Conservation (phyloP, 2,113 vertebrate genomes). For the Colistium nudipinnis region DNA sequence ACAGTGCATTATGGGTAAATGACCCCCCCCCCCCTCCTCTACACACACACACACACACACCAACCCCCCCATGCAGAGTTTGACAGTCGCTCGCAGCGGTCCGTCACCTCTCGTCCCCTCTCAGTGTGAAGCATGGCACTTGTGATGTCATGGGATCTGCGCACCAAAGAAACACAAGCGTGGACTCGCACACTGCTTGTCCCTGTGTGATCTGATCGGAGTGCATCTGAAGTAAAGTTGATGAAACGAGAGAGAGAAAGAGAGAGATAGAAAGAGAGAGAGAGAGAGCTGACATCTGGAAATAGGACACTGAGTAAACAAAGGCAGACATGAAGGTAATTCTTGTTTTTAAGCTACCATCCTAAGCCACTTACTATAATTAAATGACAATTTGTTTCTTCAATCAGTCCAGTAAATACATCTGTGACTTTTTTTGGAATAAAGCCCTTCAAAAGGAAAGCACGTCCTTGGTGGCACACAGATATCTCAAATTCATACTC, state of each 20-base stretch:
- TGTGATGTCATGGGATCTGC: slow-evolving; percentile 47
- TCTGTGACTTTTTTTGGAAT: neutral
- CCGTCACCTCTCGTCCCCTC: slow-evolving; percentile 58
- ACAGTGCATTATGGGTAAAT: slow-evolving; percentile 50
- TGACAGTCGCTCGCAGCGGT: slow-evolving; percentile 60
- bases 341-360: slow-evolving; percentile 2
- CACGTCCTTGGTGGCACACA: neutral
- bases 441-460: neutral
- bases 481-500: neutral
- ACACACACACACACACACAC: too few relatives aligned
- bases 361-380: neutral
- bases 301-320: slow-evolving; percentile 23
- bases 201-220: slow-evolving; percentile 32
- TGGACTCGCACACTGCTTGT: neutral
- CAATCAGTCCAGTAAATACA: neutral
- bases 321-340: slow-evolving; percentile 3
- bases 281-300: slow-evolving; percentile 19
- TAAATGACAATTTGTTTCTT: neutral
- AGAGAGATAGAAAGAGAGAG: too few relatives aligned
- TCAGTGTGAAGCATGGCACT: slow-evolving; percentile 46
- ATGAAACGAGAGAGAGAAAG: slow-evolving; percentile 46
- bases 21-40: too few relatives aligned
- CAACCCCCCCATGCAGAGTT: slow-evolving; percentile 33
- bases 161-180: slow-evolving; percentile 19
- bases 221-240: slow-evolving; percentile 10